Percentiles rank a stretch among this genome's conserved stretches.
phyloP scores from a whole-genome alignment of 2,888 invertebrate species.

The Panopea generosa region DNA sequence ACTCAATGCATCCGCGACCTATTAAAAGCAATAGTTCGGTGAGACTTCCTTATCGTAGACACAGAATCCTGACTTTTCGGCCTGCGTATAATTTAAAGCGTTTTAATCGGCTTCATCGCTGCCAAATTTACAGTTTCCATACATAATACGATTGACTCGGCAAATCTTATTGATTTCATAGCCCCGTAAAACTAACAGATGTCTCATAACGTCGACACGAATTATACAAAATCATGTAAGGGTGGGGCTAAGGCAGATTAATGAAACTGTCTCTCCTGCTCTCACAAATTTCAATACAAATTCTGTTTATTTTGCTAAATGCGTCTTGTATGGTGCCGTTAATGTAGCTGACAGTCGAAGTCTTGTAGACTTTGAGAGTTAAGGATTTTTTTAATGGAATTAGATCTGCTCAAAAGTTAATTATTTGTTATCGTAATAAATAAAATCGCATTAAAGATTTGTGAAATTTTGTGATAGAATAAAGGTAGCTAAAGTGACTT shows the following conservation, averaged over 20 bases:
- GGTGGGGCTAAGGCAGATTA: conserved; percentile 61
- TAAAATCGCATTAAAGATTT: too few species aligned
- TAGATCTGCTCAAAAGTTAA: too few species aligned
- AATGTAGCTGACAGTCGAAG: too few species aligned
- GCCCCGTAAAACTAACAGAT: conserved; percentile 71
- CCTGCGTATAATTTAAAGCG: conserved; percentile 73
- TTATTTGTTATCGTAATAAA: too few species aligned
- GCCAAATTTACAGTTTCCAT: conserved; percentile 70
- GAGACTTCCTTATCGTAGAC: neutral
- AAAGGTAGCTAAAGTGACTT: too few species aligned
- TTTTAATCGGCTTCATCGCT: conserved; percentile 69
- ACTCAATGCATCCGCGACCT: too few species aligned
- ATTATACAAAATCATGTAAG: conserved; percentile 67
- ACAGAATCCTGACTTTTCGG: conserved; percentile 30
- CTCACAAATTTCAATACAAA: conserved; percentile 56
- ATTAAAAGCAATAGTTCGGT: neutral
- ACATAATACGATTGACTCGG: conserved; percentile 70
- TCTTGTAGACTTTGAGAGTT: too few species aligned
- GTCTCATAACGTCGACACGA: conserved; percentile 64
- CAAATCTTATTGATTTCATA: conserved; percentile 69
- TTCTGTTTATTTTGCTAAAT: conserved; percentile 61
- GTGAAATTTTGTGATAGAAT: too few species aligned
- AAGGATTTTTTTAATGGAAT: too few species aligned
- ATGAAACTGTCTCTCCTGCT: conserved; percentile 49
- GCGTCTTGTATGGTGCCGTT: neutral